Conservation (phyloP, 2,888 invertebrate genomes). For the Zeuzera pyrina region DNA sequence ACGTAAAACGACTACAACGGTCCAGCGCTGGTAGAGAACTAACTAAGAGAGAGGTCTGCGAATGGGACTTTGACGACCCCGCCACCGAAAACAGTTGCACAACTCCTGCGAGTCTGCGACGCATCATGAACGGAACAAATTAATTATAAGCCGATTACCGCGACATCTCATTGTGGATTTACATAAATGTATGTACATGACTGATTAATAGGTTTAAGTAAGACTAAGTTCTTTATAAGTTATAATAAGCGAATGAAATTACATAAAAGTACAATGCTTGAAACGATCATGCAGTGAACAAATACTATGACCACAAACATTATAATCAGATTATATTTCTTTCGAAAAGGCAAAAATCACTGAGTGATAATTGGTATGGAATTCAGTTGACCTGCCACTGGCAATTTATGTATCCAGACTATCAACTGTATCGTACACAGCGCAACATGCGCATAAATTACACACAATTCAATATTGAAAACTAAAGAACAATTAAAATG, state of each 20-base stretch:
- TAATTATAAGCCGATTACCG: neutral
- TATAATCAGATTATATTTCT: too few species aligned
- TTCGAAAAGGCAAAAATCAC: neutral
- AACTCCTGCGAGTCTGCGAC: neutral
- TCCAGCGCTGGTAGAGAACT: slow-evolving; percentile 41
- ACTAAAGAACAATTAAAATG: too few species aligned
- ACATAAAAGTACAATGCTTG: too few species aligned
- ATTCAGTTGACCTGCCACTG: too few species aligned
- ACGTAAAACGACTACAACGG: slow-evolving; percentile 35
- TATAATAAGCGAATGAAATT: too few species aligned
- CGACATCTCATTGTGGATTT: neutral
- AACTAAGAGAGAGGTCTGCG: slow-evolving; percentile 34
- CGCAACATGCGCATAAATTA: too few species aligned
- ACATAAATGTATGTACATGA: neutral
- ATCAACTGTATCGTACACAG: too few species aligned
- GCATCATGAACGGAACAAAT: neutral
- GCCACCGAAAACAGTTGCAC: slow-evolving; percentile 17
- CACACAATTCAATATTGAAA: too few species aligned
- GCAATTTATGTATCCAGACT: too few species aligned
- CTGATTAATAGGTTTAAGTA: neutral
- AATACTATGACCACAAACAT: too few species aligned
- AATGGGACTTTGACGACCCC: too few species aligned
- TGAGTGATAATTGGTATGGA: neutral
- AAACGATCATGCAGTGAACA: too few species aligned
- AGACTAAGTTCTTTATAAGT: neutral